Evolutionary conservation across 2,113 vertebrate genomes (phyloP).

Genomic region (Capreolus pygargus): DNA sequence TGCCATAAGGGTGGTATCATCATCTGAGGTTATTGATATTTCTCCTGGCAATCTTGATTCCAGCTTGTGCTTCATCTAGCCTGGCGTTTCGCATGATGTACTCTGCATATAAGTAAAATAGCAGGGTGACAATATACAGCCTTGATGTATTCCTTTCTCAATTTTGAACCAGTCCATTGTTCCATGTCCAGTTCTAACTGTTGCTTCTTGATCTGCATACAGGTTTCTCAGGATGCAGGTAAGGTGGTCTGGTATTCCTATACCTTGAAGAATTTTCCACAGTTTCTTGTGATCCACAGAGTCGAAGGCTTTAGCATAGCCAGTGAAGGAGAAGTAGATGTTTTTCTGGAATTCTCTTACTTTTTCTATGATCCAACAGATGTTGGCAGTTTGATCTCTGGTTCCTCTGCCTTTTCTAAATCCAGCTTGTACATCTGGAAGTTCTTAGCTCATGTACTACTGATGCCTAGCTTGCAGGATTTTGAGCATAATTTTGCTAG

Average conservation of each 20-base stretch:
- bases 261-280: neutral
- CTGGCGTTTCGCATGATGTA: neutral
- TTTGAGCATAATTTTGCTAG: neutral
- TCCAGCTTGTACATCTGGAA: neutral
- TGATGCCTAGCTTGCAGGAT: neutral
- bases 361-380: neutral
- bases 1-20: neutral
- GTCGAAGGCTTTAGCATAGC: neutral
- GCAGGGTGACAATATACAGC: neutral
- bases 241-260: neutral
- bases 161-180: neutral
- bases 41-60: neutral
- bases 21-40: neutral
- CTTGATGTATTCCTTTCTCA: neutral
- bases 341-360: neutral
- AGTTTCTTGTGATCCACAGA: neutral
- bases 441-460: neutral
- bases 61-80: neutral
- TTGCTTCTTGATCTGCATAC: neutral
- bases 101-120: neutral
- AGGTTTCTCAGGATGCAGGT: neutral
- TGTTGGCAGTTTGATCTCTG: neutral
- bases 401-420: neutral
- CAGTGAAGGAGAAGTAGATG: neutral
- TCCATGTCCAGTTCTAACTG: neutral